Conservation (phyloP, 1,140 invertebrate genomes). For the Ruditapes philippinarum region DNA sequence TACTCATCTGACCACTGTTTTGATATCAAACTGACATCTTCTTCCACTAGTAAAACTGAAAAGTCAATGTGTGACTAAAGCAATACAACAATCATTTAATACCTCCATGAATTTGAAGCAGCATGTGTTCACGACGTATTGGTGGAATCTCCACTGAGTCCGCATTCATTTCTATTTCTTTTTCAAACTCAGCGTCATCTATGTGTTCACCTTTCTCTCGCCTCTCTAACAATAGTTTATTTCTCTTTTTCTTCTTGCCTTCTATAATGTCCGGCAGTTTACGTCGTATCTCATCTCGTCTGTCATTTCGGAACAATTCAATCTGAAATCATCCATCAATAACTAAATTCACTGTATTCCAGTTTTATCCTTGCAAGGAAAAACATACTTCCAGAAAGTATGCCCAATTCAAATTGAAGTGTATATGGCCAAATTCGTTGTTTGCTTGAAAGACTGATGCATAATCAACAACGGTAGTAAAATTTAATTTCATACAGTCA, state of each 20-base stretch:
- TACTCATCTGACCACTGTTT: no score
- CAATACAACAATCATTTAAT: not conserved
- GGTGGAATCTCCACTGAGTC: conserved; percentile 76
- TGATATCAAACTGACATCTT: no score
- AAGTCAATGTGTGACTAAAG: no score
- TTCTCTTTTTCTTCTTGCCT: conserved; percentile 90
- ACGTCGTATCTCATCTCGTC: conserved; percentile 88
- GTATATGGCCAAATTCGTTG: no score
- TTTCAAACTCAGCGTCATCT: conserved; percentile 88
- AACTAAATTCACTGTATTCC: no score
- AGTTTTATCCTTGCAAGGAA: no score
- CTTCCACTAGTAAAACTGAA: no score
- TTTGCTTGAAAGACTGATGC: no score
- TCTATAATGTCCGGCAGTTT: conserved; percentile 90
- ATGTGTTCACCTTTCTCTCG: conserved; percentile 66
- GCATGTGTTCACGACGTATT: conserved; percentile 78
- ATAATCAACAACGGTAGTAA: no score
- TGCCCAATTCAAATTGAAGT: no score
- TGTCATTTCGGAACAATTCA: conserved; percentile 89
- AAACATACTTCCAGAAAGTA: no score
- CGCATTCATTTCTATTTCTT: conserved; percentile 87
- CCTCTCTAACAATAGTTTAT: conserved; percentile 70
- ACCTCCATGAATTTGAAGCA: conserved; percentile 86
- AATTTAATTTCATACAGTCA: no score
- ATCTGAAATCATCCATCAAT: conserved; percentile 81